Conservation (phyloP, 2,113 vertebrate species). For the Catharus bicknelli region DNA sequence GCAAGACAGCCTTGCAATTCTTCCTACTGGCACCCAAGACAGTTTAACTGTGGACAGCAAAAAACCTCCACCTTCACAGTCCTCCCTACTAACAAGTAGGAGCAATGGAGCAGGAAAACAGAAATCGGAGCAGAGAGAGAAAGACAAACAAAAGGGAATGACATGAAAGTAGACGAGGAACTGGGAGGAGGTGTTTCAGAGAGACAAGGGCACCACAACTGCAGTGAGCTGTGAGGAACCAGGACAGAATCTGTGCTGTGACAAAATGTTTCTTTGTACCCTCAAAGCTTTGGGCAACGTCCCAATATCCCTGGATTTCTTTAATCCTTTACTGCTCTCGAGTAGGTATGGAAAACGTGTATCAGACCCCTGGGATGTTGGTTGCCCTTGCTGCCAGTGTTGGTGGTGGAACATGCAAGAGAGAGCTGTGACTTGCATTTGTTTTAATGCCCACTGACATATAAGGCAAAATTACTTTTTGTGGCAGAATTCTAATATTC, state of each 20-base stretch:
- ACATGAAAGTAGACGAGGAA: neutral
- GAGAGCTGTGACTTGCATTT: neutral
- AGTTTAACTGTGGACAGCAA: neutral
- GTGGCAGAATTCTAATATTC: neutral
- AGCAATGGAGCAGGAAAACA: neutral
- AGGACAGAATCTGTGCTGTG: neutral
- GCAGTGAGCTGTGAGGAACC: neutral
- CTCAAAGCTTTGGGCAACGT: neutral
- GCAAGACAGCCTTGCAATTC: neutral
- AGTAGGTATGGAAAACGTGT: neutral
- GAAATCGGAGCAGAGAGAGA: accelerated
- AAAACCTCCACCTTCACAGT: neutral
- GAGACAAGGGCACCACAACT: neutral
- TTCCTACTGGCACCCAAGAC: neutral
- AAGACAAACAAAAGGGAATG: neutral
- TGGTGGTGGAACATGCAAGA: neutral
- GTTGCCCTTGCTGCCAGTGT: neutral
- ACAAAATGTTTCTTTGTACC: neutral
- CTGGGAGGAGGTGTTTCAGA: neutral
- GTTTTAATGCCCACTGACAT: neutral
- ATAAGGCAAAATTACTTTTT: neutral
- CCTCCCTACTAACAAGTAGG: neutral
- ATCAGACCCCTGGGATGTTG: neutral
- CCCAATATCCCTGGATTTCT: neutral
- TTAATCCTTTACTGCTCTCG: neutral